Conservation (phyloP, 2,888 invertebrate species). For the Carpatolechia fugitivella region DNA sequence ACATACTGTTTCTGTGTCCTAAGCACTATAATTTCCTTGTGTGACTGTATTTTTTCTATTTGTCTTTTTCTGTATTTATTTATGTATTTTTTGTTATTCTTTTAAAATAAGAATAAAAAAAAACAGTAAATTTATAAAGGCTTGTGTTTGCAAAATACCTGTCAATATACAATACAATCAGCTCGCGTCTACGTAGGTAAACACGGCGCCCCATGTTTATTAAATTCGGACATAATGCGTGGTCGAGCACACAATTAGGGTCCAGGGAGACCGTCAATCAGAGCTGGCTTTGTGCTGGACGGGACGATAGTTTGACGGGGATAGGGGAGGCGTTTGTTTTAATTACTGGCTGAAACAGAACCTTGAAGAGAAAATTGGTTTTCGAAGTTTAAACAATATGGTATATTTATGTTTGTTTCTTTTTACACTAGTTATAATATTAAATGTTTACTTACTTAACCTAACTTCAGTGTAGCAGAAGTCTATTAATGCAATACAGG, state of each 20-base stretch:
- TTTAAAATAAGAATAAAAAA: no score
- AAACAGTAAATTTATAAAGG: no score
- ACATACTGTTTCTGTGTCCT: no score
- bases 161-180: not conserved
- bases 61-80: no score
- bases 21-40: no score
- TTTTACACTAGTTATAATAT: no score
- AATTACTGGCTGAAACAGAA: slow-evolving; percentile 2
- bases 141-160: slow-evolving; percentile 3
- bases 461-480: no score
- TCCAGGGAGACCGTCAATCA: slow-evolving; percentile 42
- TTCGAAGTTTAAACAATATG: not conserved
- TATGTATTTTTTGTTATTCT: no score
- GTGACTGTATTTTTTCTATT: no score
- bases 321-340: not conserved
- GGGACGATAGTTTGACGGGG: not conserved
- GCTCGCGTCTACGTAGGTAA: not conserved
- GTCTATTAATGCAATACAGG: no score
- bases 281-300: not conserved
- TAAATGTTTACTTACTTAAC: no score
- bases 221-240: slow-evolving; percentile 60
- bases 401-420: no score
- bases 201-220: slow-evolving; percentile 45
- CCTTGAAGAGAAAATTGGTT: not conserved
- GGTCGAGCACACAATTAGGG: slow-evolving; percentile 56